These are phyloP conservation scores for Aplocera efformata DNA, from an alignment of 2,888 invertebrate species.

Conservation along the genomic window DNA sequence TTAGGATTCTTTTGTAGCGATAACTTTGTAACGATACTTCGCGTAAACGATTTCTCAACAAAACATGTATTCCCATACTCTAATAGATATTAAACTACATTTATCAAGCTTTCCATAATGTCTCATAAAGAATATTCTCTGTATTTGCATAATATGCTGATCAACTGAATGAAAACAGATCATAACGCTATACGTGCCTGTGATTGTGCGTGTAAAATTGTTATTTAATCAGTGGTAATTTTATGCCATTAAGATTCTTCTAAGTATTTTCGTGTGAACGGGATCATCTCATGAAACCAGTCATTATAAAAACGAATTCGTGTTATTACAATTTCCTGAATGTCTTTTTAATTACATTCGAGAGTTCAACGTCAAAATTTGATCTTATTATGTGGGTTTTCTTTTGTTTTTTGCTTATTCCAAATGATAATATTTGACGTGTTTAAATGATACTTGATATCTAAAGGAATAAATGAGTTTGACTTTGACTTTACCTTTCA, in stretches of 20 bases:
- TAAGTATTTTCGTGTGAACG: conserved; percentile 44
- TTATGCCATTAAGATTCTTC: conserved; percentile 19
- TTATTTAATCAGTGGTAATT: conserved; percentile 22
- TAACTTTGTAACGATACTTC: no score
- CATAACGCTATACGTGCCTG: conserved; percentile 3
- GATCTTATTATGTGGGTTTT: conserved; percentile 4
- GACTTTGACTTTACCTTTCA: background rate
- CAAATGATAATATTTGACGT: no score
- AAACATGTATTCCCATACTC: no score
- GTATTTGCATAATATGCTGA: conserved; percentile 9
- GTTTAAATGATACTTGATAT: no score
- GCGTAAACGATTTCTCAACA: no score
- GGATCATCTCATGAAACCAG: conserved; percentile 18
- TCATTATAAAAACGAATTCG: conserved; percentile 25
- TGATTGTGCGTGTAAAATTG: conserved; percentile 1
- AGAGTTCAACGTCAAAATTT: conserved; percentile 9
- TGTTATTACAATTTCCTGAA: conserved; percentile 31
- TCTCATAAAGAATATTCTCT: no score
- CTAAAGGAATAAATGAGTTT: no score
- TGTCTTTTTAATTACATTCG: conserved; percentile 32
- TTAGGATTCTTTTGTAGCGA: no score
- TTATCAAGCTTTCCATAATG: no score
- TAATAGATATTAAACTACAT: no score
- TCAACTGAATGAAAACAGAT: conserved; percentile 15
- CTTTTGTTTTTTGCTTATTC: conserved; percentile 2